Evolutionary conservation across 2,797 vertebrate species (phyloP).

Genomic region (Catostomus latipinnis): DNA sequence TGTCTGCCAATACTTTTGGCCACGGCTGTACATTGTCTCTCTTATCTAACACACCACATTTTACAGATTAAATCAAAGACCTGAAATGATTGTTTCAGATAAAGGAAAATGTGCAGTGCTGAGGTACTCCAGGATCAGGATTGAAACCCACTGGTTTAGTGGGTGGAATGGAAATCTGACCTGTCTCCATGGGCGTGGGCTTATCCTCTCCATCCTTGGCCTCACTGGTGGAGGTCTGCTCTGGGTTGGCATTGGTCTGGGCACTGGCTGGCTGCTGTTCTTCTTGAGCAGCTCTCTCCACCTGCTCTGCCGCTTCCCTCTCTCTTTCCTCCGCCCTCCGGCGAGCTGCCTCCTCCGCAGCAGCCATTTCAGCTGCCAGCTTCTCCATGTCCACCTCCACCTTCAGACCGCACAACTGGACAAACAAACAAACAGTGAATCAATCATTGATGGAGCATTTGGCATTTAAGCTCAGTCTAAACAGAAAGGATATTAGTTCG

Average conservation of each 20-base stretch:
- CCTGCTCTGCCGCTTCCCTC: constrained; percentile 67
- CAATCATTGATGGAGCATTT: background rate
- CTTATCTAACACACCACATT: too few relatives aligned
- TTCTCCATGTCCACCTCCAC: constrained; percentile 99
- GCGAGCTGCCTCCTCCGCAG: constrained; percentile 84
- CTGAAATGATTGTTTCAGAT: too few relatives aligned
- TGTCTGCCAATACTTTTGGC: too few relatives aligned
- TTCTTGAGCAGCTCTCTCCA: constrained; percentile 70
- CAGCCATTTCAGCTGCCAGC: constrained; percentile 94
- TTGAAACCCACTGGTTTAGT: background rate
- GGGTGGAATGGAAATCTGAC: constrained; percentile 67
- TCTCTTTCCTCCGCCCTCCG: constrained; percentile 71
- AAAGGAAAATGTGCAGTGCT: too few relatives aligned
- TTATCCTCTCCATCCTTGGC: constrained; percentile 85
- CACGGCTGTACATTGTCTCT: too few relatives aligned
- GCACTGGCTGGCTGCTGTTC: constrained; percentile 57
- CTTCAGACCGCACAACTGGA: constrained; percentile 90
- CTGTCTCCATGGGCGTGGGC: constrained; percentile 86
- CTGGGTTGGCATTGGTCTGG: constrained; percentile 36
- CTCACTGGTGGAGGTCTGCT: constrained; percentile 66
- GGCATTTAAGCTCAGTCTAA: constrained; percentile 6
- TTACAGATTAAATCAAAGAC: too few relatives aligned
- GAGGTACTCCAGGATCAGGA: too few relatives aligned
- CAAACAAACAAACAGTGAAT: constrained; percentile 24
- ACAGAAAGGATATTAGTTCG: constrained; percentile 3